Conservation (phyloP, 1,140 invertebrate species). For the Pseudomyrmex flavicornis region DNA sequence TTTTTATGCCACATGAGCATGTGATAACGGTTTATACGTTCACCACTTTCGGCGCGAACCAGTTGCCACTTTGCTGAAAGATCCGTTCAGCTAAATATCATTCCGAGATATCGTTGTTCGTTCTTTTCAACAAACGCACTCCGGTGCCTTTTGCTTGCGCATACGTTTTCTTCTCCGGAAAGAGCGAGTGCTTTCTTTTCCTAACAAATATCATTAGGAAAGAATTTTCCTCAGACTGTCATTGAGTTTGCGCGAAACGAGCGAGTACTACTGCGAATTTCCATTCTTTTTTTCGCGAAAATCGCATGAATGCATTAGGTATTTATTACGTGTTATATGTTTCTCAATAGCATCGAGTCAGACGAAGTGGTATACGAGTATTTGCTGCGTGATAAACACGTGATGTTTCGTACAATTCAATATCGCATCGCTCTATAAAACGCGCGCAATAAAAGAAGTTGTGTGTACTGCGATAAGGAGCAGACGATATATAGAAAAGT, state of each 20-base stretch:
- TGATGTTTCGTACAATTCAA: too few species aligned
- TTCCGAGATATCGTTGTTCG: neutral
- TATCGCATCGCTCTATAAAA: too few species aligned
- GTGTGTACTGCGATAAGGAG: too few species aligned
- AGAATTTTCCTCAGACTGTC: neutral
- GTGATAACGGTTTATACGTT: conserved; percentile 22
- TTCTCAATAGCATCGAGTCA: neutral
- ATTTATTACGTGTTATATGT: neutral
- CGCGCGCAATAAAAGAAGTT: too few species aligned
- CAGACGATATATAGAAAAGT: too few species aligned
- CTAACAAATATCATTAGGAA: conserved; percentile 40
- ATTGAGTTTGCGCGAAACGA: neutral
- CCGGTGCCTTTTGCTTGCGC: neutral
- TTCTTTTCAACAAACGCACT: conserved; percentile 3
- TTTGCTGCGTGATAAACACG: neutral
- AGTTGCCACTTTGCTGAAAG: conserved; percentile 5
- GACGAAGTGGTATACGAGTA: neutral
- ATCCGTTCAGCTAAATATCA: conserved; percentile 24
- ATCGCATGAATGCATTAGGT: neutral
- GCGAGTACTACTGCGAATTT: neutral
- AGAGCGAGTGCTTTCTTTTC: neutral
- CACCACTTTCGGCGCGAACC: neutral
- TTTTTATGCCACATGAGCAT: conserved; percentile 32
- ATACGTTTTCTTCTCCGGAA: neutral
- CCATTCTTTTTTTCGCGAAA: neutral